phyloP scores from a whole-genome alignment of 1,140 invertebrate genomes.

The Brevipalpus yothersi region DNA sequence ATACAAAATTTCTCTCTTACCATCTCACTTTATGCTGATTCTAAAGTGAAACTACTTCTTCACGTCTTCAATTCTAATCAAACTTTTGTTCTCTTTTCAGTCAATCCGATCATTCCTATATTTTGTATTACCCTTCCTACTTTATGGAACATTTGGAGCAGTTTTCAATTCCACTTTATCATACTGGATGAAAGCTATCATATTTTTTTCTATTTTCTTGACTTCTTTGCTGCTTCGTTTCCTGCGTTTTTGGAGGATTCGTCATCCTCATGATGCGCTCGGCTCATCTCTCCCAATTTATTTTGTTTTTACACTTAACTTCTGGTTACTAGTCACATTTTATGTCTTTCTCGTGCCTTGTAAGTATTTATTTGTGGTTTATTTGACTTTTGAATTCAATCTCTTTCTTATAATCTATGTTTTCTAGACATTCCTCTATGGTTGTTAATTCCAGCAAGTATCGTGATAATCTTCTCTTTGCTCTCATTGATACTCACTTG shows the following conservation, averaged over 20 bases:
- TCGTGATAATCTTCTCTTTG: neutral
- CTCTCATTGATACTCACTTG: slow-evolving; percentile 30
- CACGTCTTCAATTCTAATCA: too few relatives aligned
- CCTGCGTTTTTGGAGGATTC: too few relatives aligned
- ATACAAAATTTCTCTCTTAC: too few relatives aligned
- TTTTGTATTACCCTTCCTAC: too few relatives aligned
- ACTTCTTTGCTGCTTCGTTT: neutral
- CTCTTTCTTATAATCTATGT: neutral
- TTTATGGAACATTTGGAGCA: too few relatives aligned
- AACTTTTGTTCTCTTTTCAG: too few relatives aligned
- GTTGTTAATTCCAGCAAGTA: slow-evolving; percentile 39
- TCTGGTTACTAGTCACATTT: slow-evolving; percentile 93
- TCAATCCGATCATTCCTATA: too few relatives aligned
- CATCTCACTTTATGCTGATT: too few relatives aligned
- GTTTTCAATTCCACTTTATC: neutral
- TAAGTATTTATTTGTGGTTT: slow-evolving; percentile 23
- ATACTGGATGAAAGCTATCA: neutral
- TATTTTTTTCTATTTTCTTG: neutral
- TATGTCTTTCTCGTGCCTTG: slow-evolving; percentile 52
- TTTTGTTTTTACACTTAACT: slow-evolving; percentile 50
- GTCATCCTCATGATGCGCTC: slow-evolving; percentile 31
- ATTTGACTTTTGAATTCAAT: neutral
- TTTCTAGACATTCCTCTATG: slow-evolving; percentile 44
- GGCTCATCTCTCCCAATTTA: slow-evolving; percentile 63
- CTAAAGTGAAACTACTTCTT: too few relatives aligned